Evolutionary conservation across 2,797 vertebrate genomes (phyloP).

Genomic region (Chaetodon trifasciatus): DNA sequence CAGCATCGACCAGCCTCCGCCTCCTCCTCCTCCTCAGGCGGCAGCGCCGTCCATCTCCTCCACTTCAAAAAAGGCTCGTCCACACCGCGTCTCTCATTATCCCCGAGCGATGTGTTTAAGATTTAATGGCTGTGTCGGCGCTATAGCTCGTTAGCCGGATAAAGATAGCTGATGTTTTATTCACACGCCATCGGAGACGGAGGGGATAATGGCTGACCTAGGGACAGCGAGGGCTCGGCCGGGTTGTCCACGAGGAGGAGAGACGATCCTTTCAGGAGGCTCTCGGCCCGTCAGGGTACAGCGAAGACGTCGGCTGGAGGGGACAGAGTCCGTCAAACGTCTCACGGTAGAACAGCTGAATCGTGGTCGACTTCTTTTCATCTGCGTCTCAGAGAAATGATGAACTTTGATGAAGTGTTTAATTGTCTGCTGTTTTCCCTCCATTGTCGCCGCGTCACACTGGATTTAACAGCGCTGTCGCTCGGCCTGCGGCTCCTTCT

Average conservation of each 20-base stretch:
- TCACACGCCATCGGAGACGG: slow-evolving; percentile 52
- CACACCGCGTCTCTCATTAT: slow-evolving; percentile 47
- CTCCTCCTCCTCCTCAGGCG: slow-evolving; percentile 21
- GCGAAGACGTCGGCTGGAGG: background rate
- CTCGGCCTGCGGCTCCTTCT: slow-evolving; percentile 19
- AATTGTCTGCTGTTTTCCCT: slow-evolving; percentile 23
- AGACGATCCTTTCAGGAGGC: slow-evolving; percentile 16
- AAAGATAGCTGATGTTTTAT: slow-evolving; percentile 67
- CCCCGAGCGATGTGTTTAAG: slow-evolving; percentile 43
- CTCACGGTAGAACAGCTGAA: background rate
- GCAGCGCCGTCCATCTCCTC: background rate
- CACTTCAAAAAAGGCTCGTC: slow-evolving; percentile 16
- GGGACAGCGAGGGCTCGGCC: slow-evolving; percentile 26
- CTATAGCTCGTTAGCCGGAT: slow-evolving; percentile 52
- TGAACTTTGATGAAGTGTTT: slow-evolving; percentile 17
- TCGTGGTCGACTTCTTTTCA: background rate
- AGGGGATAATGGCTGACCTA: slow-evolving; percentile 53
- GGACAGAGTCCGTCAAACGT: background rate
- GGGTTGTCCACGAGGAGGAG: slow-evolving; percentile 9
- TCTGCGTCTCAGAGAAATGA: slow-evolving; percentile 27
- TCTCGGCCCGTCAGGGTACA: background rate
- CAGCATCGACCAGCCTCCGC: background rate
- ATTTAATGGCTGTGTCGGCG: slow-evolving; percentile 49
- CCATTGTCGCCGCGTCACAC: slow-evolving; percentile 37
- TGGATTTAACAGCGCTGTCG: slow-evolving; percentile 26